Evolutionary conservation across 2,888 invertebrate species (phyloP), one percentile per base, ranked within the genome.

Genomic region (Caenorhabditis sulstoni): DNA sequence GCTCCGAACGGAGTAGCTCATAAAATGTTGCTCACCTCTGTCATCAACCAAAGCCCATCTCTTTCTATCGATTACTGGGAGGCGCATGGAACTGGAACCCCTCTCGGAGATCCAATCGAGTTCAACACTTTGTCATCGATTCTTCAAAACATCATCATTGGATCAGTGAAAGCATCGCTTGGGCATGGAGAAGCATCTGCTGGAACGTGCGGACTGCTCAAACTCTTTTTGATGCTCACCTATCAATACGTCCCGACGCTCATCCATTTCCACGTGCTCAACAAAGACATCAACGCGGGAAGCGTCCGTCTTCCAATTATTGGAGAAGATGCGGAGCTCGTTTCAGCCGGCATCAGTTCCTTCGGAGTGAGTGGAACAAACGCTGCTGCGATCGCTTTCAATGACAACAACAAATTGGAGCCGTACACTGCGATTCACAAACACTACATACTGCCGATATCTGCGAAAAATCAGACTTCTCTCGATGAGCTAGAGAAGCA

Each of bases 31-130:
- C 59, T 89, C 14, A 68, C 75, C 7, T 50, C 64, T 0, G 66
- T 80, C 20, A 67, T 74, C 29, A 77, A 64, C 12, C 67, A 75
- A 14, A 66, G 67, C 18, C 73, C 73, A 35, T 73, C 71, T 3
- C 44, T 70, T 0, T 29, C 64, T 3, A 73, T 87, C 12, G 73
- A 78, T 23, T 88, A 84, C 45, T 89, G 90, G 84, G 90, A 90
- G 62, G 88, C 89, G 4, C 90, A 90, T 76, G 90, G 90, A 41
- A 89, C 90, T 0, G 90, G 90, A 14, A 90, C 90, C 14, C 82
- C 86, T 11, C 81, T 90, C 3, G 90, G 90, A 9, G 90, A 90
- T 66, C 90, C 90, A 7, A 87, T 91, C 8, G 90, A 90, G 64
- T 78, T 84, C 57, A 87, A 86, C 52, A 84, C 83, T 12, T 73